Percentiles rank a stretch among this genome's conserved stretches.
phyloP scores from a whole-genome alignment of 2,113 vertebrate genomes.

The Paralichthys olivaceus region DNA sequence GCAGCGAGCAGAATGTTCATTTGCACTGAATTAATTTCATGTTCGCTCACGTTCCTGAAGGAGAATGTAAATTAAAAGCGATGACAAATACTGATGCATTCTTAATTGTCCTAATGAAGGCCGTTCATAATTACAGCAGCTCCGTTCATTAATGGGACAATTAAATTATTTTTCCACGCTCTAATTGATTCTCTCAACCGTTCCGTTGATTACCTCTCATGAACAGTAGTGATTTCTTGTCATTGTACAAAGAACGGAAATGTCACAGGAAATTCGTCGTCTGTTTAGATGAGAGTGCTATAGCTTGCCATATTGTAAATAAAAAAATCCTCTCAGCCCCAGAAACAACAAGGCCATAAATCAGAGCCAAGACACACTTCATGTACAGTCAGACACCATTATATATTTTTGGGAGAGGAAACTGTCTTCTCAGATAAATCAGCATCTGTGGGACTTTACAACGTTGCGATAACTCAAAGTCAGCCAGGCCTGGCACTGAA shows the following conservation, averaged over 20 bases:
- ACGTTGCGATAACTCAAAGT: conserved; percentile 17
- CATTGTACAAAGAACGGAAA: conserved; percentile 38
- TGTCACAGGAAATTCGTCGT: conserved; percentile 46
- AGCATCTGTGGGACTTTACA: conserved; percentile 4
- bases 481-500: background rate
- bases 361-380: conserved; percentile 1
- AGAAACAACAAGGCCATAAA: conserved; percentile 27
- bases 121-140: conserved; percentile 64
- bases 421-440: conserved; percentile 34
- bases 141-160: conserved; percentile 66
- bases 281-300: conserved; percentile 22
- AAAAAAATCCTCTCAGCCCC: conserved; percentile 20
- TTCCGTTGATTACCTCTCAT: conserved; percentile 60
- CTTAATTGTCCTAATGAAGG: conserved; percentile 77
- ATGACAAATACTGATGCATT: conserved; percentile 66
- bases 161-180: conserved; percentile 62
- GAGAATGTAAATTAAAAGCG: conserved; percentile 53
- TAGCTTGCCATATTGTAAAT: conserved; percentile 35
- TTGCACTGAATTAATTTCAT: conserved; percentile 50
- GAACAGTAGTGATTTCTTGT: conserved; percentile 34
- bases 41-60: conserved; percentile 38
- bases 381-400: conserved; percentile 11
- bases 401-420: conserved; percentile 4
- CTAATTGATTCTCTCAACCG: conserved; percentile 72
- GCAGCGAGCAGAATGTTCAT: conserved; percentile 33